Conservation (phyloP, 2,113 vertebrate genomes). For the Bos indicus region DNA sequence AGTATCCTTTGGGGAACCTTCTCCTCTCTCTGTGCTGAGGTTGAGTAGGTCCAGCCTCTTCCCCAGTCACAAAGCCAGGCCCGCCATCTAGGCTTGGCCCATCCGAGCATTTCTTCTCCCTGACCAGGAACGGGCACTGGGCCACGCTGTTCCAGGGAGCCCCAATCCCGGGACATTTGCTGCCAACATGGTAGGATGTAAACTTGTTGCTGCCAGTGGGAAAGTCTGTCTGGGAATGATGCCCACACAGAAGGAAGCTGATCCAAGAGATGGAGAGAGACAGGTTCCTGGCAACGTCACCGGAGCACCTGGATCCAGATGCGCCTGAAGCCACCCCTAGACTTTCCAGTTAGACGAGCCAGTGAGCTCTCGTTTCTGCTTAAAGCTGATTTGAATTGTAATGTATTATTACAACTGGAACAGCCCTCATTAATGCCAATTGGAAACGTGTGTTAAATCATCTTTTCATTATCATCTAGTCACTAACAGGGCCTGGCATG, state of each 20-base stretch:
- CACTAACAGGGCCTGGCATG: neutral
- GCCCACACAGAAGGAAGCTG: neutral
- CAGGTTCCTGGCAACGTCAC: neutral
- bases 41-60: neutral
- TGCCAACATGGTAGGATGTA: neutral
- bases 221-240: neutral
- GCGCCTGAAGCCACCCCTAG: slow-evolving; percentile 21
- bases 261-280: neutral
- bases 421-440: neutral
- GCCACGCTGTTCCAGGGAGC: neutral
- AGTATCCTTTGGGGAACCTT: neutral
- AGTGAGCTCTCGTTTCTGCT: neutral
- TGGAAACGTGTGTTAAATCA: neutral
- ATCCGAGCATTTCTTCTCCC: neutral
- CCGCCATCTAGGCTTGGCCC: neutral
- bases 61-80: neutral
- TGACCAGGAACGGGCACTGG: neutral
- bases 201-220: neutral
- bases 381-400: neutral
- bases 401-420: neutral
- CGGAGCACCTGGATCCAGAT: slow-evolving; percentile 6
- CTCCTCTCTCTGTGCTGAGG: neutral
- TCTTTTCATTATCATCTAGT: neutral
- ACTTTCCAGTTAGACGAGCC: neutral
- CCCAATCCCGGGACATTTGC: neutral